Percentiles rank a stretch among this genome's conserved stretches.
These are phyloP conservation scores for Crambe crambe DNA, from an alignment of 37 sponge, comb jelly and placozoan genomes.

Conservation along the genomic window DNA sequence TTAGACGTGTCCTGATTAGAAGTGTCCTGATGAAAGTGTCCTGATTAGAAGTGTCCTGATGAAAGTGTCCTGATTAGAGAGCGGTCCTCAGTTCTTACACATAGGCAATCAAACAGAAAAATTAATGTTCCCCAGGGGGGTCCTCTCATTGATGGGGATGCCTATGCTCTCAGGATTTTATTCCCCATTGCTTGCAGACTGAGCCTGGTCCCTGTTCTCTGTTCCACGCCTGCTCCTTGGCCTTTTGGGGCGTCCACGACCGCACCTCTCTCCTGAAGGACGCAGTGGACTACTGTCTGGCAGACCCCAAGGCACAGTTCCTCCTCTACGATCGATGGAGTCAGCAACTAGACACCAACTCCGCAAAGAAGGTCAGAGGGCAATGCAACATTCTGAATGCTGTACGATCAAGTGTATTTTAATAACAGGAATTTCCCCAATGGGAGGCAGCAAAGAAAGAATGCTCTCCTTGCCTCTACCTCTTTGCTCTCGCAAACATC, in stretches of 20 bases:
- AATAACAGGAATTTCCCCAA: conserved; percentile 43
- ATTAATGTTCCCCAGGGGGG: too few relatives aligned
- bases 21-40: too few relatives aligned
- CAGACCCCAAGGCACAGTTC: conserved; percentile 58
- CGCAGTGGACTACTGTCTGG: conserved; percentile 47
- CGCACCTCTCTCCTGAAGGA: conserved; percentile 44
- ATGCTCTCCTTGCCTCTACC: conserved; percentile 50
- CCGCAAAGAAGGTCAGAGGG: not conserved
- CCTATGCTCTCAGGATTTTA: too few relatives aligned
- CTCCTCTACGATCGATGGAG: conserved; percentile 52
- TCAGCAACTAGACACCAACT: not conserved
- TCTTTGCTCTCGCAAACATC: conserved; percentile 70
- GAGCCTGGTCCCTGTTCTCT: conserved; percentile 52
- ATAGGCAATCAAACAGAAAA: too few relatives aligned
- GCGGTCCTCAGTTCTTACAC: conserved; percentile 1
- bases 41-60: too few relatives aligned
- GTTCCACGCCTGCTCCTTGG: conserved; percentile 70
- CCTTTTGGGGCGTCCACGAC: conserved; percentile 77
- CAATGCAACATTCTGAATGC: not conserved
- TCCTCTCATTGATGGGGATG: too few relatives aligned
- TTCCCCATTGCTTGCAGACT: too few relatives aligned
- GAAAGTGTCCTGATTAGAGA: too few relatives aligned
- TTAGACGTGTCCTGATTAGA: too few relatives aligned
- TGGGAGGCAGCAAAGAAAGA: conserved; percentile 72
- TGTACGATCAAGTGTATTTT: not conserved